Evolutionary conservation across 2,888 invertebrate genomes (phyloP).

Genomic region (Operophtera brumata): DNA sequence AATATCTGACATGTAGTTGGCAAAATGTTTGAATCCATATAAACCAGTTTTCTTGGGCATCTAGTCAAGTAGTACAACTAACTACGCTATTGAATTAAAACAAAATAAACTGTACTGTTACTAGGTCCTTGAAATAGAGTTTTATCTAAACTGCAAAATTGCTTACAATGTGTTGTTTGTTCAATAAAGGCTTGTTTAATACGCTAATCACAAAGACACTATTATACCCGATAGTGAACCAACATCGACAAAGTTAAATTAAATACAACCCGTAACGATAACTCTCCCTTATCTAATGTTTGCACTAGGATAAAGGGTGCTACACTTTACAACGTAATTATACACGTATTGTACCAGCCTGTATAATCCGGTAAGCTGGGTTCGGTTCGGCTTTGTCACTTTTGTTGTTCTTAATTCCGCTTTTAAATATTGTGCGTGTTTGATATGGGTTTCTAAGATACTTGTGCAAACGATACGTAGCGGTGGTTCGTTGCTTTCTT

Average conservation of each 20-base stretch:
- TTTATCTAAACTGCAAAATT: too few relatives aligned
- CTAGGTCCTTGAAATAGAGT: too few relatives aligned
- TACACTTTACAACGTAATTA: slow-evolving; percentile 34
- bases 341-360: slow-evolving; percentile 27
- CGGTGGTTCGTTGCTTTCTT: neutral
- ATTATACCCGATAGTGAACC: slow-evolving; percentile 16
- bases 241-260: slow-evolving; percentile 32
- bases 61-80: too few relatives aligned
- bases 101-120: too few relatives aligned
- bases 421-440: slow-evolving; percentile 22
- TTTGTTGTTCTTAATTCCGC: slow-evolving; percentile 24
- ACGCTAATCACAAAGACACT: neutral
- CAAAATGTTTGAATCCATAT: too few relatives aligned
- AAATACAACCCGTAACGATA: slow-evolving; percentile 31
- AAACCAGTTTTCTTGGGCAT: too few relatives aligned
- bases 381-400: slow-evolving; percentile 25
- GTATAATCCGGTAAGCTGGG: slow-evolving; percentile 29
- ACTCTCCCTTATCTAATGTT: slow-evolving; percentile 39
- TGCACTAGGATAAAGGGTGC: slow-evolving; percentile 33
- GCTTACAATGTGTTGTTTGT: too few relatives aligned
- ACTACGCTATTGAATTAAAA: too few relatives aligned
- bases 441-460: neutral
- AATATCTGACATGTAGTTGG: too few relatives aligned
- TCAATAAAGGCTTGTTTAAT: too few relatives aligned
- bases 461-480: neutral